Conservation (phyloP, 2,888 invertebrate genomes). For the Eugnorisma glareosa region DNA sequence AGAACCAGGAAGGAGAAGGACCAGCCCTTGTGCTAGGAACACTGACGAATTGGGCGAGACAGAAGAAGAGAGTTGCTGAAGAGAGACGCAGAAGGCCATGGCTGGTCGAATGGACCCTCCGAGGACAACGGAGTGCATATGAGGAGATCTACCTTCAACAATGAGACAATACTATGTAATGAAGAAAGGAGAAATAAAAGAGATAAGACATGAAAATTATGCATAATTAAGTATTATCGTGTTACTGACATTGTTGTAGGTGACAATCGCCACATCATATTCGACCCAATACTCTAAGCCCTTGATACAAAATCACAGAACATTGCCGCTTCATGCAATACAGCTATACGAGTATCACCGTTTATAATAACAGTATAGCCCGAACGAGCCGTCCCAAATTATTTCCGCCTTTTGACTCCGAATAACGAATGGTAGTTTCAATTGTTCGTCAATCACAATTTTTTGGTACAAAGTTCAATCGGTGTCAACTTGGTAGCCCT, state of each 20-base stretch:
- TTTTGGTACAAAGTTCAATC: slow-evolving; percentile 66
- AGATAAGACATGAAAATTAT: background rate
- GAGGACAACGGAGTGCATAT: background rate
- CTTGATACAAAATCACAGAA: background rate
- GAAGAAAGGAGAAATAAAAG: background rate
- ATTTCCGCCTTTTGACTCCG: slow-evolving; percentile 64
- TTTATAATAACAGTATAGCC: slow-evolving; percentile 40
- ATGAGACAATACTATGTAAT: background rate
- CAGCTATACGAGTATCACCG: slow-evolving; percentile 24
- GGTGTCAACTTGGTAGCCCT: slow-evolving; percentile 67
- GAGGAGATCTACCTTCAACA: background rate
- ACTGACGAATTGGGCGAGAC: background rate
- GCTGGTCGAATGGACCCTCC: background rate
- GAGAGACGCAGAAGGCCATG: background rate
- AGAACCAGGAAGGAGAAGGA: background rate
- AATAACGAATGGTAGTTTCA: slow-evolving; percentile 36
- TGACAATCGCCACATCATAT: background rate
- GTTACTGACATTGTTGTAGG: background rate
- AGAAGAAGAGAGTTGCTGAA: too few species aligned
- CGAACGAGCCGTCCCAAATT: slow-evolving; percentile 53
- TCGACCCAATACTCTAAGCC: background rate
- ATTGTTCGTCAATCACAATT: slow-evolving; percentile 56
- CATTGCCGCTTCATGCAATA: background rate
- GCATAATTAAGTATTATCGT: background rate
- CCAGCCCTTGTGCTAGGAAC: background rate